These are phyloP conservation scores for Cirrhinus molitorella DNA, from an alignment of 2,797 vertebrate species.

Conservation along the genomic window DNA sequence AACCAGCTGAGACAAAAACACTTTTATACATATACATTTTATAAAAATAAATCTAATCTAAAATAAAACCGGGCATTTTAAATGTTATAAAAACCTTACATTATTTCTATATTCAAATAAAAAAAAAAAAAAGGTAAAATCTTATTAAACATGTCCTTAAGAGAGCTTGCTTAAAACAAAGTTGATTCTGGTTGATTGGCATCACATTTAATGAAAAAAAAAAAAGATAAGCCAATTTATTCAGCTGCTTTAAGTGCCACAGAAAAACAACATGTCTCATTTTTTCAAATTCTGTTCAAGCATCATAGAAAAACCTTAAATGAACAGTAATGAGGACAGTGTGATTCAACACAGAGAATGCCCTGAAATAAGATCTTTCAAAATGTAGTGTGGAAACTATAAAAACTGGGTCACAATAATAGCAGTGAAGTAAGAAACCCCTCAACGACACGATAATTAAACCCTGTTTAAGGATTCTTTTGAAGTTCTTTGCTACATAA, in stretches of 20 bases:
- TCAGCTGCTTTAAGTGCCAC: constrained; percentile 2
- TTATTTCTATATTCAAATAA: too few species aligned
- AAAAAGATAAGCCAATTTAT: constrained; percentile 13
- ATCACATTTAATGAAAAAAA: constrained; percentile 16
- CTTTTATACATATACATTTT: background rate
- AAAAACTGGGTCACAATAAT: constrained; percentile 47
- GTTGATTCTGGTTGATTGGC: background rate
- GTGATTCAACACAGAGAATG: background rate
- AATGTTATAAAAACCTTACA: background rate
- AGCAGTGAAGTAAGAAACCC: constrained; percentile 13
- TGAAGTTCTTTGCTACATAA: constrained; percentile 50
- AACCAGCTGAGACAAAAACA: background rate
- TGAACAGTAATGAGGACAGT: constrained; percentile 29
- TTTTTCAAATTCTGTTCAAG: constrained; percentile 21
- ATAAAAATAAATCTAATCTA: too few species aligned
- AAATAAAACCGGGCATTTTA: background rate
- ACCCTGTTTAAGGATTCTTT: constrained; percentile 60
- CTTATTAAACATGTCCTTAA: background rate
- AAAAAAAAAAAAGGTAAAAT: background rate
- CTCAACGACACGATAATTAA: constrained; percentile 53
- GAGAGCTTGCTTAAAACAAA: background rate
- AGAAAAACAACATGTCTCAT: constrained; percentile 22
- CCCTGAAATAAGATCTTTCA: background rate
- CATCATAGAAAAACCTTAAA: constrained; percentile 28
- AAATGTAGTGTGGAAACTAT: constrained; percentile 6